Evolutionary conservation across 2,888 invertebrate species (phyloP).

Genomic region (Hoplodrina ambigua): DNA sequence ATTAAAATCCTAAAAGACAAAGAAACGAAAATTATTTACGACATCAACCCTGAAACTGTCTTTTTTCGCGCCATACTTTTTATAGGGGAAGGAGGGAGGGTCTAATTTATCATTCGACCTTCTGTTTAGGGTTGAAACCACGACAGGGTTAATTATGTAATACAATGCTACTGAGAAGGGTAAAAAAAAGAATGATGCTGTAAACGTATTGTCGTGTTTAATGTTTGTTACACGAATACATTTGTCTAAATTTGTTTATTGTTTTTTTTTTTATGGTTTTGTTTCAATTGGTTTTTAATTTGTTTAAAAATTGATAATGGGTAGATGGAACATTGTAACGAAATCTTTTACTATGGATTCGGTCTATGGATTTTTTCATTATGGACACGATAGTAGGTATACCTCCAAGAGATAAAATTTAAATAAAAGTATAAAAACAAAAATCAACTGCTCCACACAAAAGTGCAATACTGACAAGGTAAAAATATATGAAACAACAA

Average conservation of each 20-base stretch:
- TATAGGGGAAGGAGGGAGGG: conserved; percentile 23
- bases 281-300: conserved; percentile 23
- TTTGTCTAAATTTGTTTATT: conserved; percentile 31
- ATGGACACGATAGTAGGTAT: too few species aligned
- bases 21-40: conserved; percentile 54
- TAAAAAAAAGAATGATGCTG: conserved; percentile 53
- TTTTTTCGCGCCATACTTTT: conserved; percentile 51
- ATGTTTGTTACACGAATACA: conserved; percentile 30
- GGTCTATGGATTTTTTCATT: too few species aligned
- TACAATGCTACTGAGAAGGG: conserved; percentile 57
- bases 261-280: conserved; percentile 19
- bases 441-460: too few species aligned
- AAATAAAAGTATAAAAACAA: too few species aligned
- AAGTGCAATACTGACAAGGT: too few species aligned
- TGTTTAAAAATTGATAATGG: not conserved
- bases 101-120: conserved; percentile 60
- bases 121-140: conserved; percentile 49
- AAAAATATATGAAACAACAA: too few species aligned
- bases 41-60: conserved; percentile 41
- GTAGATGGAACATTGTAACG: too few species aligned
- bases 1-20: conserved; percentile 55
- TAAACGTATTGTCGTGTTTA: conserved; percentile 54
- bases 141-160: conserved; percentile 61
- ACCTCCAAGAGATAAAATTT: too few species aligned
- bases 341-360: too few species aligned